Percentiles rank a stretch among this genome's conserved stretches.
Evolutionary conservation across 1,140 invertebrate genomes (phyloP).

Genomic region (Oedothorax gibbosus): DNA sequence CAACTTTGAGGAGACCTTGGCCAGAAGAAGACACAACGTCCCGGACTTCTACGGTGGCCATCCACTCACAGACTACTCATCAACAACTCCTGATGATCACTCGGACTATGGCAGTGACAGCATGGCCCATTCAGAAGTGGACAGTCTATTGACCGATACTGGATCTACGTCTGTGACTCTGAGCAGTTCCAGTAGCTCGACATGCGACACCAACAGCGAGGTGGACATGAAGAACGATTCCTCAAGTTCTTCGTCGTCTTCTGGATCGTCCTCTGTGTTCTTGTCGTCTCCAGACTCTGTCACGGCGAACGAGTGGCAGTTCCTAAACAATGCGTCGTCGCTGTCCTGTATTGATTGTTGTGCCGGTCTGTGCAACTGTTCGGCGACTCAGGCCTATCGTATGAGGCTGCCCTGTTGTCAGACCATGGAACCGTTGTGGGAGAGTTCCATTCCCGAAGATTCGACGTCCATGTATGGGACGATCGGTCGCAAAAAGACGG

Average conservation of each 20-base stretch:
- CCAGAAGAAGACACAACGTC: conserved; percentile 10
- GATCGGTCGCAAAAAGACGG: conserved; percentile 31
- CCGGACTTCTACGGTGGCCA: conserved; percentile 62
- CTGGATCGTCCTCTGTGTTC: not conserved
- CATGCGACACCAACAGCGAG: conserved; percentile 45
- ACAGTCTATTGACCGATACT: conserved; percentile 52
- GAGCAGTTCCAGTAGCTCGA: conserved; percentile 39
- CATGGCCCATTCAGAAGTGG: conserved; percentile 55
- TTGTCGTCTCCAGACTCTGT: not conserved
- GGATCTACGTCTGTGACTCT: conserved; percentile 33
- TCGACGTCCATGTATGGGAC: conserved; percentile 44
- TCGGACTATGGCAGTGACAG: conserved; percentile 58
- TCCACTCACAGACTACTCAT: conserved; percentile 33
- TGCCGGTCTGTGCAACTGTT: conserved; percentile 31
- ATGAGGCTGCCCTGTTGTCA: conserved; percentile 59
- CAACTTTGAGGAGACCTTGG: conserved; percentile 40
- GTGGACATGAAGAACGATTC: conserved; percentile 44
- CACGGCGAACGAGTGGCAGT: conserved; percentile 14
- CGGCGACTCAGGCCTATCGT: conserved; percentile 11
- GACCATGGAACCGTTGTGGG: conserved; percentile 62
- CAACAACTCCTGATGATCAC: conserved; percentile 30
- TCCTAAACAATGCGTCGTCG: not conserved
- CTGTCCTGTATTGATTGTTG: conserved; percentile 35
- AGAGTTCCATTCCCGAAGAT: conserved; percentile 22
- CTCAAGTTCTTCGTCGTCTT: conserved; percentile 3